Conservation (phyloP, 2,797 vertebrate genomes). For the Phalanger gymnotis region DNA sequence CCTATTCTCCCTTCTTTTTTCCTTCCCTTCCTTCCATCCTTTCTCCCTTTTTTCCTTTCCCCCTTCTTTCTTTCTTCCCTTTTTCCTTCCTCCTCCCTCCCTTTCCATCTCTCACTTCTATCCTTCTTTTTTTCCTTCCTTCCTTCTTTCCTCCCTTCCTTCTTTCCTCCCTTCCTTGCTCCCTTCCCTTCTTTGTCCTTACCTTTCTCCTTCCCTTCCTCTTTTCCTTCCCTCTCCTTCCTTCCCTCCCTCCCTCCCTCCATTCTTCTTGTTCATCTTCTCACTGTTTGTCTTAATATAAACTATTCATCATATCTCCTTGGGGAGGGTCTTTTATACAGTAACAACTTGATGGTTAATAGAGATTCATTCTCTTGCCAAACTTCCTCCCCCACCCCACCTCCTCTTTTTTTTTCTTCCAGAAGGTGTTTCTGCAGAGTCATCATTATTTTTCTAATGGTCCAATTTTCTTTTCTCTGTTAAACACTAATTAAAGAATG, state of each 20-base stretch:
- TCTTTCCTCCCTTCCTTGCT: too few species aligned
- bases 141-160: too few species aligned
- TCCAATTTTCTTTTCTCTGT: slow-evolving; percentile 77
- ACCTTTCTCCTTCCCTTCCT: not conserved
- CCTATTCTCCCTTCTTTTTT: too few species aligned
- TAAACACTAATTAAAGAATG: slow-evolving; percentile 78
- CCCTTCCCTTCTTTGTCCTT: too few species aligned
- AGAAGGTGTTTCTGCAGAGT: slow-evolving; percentile 61
- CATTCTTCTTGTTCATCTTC: not conserved
- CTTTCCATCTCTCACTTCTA: too few species aligned
- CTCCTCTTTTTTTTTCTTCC: not conserved
- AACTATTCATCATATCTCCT: slow-evolving; percentile 59
- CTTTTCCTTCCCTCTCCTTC: too few species aligned
- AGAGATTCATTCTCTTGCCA: slow-evolving; percentile 44
- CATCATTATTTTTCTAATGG: slow-evolving; percentile 72
- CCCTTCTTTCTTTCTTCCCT: too few species aligned
- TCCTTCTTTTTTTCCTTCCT: too few species aligned
- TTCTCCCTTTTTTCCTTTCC: too few species aligned
- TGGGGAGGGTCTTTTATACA: not conserved
- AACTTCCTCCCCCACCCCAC: not conserved
- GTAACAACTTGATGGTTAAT: not conserved
- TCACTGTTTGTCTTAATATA: not conserved
- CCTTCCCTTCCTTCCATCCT: too few species aligned
- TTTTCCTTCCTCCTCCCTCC: too few species aligned
- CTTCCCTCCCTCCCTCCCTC: not conserved